Evolutionary conservation across 2,888 invertebrate species (phyloP), one percentile per base, ranked within the genome.

Genomic region (Alcis repandata): DNA sequence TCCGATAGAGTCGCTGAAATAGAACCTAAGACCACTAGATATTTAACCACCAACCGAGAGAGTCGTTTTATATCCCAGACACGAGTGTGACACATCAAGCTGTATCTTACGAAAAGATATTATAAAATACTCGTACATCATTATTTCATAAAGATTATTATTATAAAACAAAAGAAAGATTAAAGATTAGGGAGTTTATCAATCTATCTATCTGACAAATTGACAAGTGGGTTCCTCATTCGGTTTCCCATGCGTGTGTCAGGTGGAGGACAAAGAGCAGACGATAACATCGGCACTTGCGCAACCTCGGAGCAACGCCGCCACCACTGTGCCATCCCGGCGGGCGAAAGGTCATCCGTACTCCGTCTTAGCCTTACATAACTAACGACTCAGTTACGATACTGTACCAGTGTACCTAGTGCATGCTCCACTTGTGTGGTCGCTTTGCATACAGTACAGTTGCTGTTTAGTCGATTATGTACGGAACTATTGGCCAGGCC

Each of bases 291-390:
- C 56, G 52, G 67, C 72, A 72, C 72, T 85, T 86, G 84, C 82
- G 80, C 83, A 86, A 86, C 78, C 76, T 77, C 75, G 78, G 78
- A 75, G 75, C 70, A 27, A 77, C 76, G 77, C 78, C 69, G 63
- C 46, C 22, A 68, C n/a, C n/a, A n/a, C 63, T 64, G 67, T 88
- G 82, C 82, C 88, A 90, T 90, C 89, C 87, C 88, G 87, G 36
- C 63, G 58, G 67, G 76, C 80, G 77, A 92, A 92, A 92, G 92
- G 91, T 92, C 91, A 86, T 64, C 75, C 63, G 68, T 72, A 74
- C 75, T 67, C 74, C 11, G 32, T 45, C 63, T 86, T 84, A 33
- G 38, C 45, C 63, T 86, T 86, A 86, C 80, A 79, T 85, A 86
- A 86, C 79, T 74, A 74, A 57, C 65, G 56, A 60, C 52, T 54